Percentiles rank a stretch among this genome's conserved stretches.
phyloP scores from a whole-genome alignment of 2,113 vertebrate species.

The Myrmophylax atrothorax region DNA sequence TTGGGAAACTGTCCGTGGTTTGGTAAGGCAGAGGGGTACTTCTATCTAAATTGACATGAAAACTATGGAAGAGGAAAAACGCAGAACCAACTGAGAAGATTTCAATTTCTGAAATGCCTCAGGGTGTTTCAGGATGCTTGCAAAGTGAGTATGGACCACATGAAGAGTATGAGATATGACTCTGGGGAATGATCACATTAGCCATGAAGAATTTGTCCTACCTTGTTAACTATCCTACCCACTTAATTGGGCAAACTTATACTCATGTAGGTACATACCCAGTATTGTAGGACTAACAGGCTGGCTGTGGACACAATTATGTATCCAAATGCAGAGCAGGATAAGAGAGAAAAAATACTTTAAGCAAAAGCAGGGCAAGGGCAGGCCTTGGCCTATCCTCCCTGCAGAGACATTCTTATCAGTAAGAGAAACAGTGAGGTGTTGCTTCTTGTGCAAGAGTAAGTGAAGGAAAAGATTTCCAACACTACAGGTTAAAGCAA shows the following conservation, averaged over 20 bases:
- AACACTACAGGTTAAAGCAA: neutral
- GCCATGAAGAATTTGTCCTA: neutral
- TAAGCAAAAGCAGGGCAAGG: neutral
- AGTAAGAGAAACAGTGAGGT: neutral
- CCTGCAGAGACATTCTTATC: neutral
- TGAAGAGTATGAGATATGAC: neutral
- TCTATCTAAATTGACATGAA: neutral
- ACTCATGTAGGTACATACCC: neutral
- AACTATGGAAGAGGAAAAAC: neutral
- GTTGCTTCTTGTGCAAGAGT: neutral
- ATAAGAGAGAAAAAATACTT: neutral
- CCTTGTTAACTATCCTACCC: neutral
- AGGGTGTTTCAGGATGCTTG: neutral
- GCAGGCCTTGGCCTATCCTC: neutral
- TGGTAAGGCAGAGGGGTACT: neutral
- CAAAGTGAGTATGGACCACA: neutral
- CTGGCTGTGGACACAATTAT: neutral
- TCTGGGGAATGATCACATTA: neutral
- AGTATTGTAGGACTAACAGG: neutral
- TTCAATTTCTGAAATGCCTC: neutral
- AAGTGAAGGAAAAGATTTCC: neutral
- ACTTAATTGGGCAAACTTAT: neutral
- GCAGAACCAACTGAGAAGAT: neutral
- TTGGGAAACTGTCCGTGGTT: neutral
- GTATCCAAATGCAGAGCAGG: neutral